Percentiles rank a stretch among this genome's conserved stretches.
These are phyloP conservation scores for Hydrochoerus hydrochaeris DNA, from an alignment of 2,113 vertebrate genomes.

Conservation along the genomic window DNA sequence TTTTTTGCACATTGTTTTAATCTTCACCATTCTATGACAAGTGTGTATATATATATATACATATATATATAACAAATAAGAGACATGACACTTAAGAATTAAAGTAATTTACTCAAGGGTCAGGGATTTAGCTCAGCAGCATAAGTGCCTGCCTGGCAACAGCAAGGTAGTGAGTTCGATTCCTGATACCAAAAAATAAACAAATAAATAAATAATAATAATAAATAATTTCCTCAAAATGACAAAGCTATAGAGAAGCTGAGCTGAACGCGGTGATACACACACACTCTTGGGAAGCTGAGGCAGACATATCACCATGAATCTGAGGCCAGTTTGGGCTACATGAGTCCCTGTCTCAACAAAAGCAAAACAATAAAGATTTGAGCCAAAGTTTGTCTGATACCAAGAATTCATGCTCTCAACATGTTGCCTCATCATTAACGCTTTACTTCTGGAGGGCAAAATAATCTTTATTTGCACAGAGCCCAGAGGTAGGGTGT, in stretches of 20 bases:
- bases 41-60: slow-evolving; percentile 3
- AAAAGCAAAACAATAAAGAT: neutral
- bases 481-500: neutral
- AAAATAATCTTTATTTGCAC: slow-evolving; percentile 27
- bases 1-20: slow-evolving; percentile 47
- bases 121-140: too few relatives aligned
- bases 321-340: neutral
- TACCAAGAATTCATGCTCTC: neutral
- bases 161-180: too few relatives aligned
- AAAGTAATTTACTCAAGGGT: slow-evolving; percentile 19
- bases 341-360: neutral
- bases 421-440: neutral
- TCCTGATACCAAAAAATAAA: too few relatives aligned
- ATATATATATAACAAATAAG: slow-evolving; percentile 2
- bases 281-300: neutral
- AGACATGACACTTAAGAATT: slow-evolving; percentile 44
- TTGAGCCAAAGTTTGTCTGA: slow-evolving; percentile 22
- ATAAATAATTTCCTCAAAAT: slow-evolving; percentile 33
- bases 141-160: too few relatives aligned
- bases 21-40: neutral
- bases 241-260: neutral
- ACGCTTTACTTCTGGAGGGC: neutral
- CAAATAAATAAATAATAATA: too few relatives aligned
- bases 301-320: neutral
- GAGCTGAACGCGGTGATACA: neutral